Percentiles rank a stretch among this genome's conserved stretches.
These are phyloP conservation scores for Poecilia latipinna DNA, from an alignment of 2,113 vertebrate species.

Conservation along the genomic window DNA sequence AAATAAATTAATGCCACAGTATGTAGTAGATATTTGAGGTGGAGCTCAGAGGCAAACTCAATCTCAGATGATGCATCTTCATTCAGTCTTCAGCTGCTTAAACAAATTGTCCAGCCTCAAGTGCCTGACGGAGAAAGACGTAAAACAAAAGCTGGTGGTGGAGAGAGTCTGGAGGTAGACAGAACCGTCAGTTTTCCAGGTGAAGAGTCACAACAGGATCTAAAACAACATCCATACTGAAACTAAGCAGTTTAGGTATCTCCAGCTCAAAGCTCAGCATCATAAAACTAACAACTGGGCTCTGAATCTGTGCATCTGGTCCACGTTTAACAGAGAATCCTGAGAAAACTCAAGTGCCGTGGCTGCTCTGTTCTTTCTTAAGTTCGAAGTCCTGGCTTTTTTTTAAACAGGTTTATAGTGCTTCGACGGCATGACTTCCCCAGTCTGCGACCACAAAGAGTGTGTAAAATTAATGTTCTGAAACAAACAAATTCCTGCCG, in stretches of 20 bases:
- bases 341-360: slow-evolving; percentile 67
- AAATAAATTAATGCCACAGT: slow-evolving; percentile 58
- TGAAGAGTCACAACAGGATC: slow-evolving; percentile 43
- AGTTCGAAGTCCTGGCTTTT: slow-evolving; percentile 67
- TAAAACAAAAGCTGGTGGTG: slow-evolving; percentile 68
- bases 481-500: slow-evolving; percentile 76
- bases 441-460: slow-evolving; percentile 76
- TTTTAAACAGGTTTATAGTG: slow-evolving; percentile 74
- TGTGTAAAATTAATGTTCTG: slow-evolving; percentile 81
- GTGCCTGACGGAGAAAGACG: slow-evolving; percentile 63
- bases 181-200: slow-evolving; percentile 54
- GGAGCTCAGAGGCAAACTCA: slow-evolving; percentile 64
- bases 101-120: slow-evolving; percentile 76
- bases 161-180: slow-evolving; percentile 56
- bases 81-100: slow-evolving; percentile 77
- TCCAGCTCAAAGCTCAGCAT: slow-evolving; percentile 61
- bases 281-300: slow-evolving; percentile 75
- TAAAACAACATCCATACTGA: slow-evolving; percentile 48
- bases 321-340: slow-evolving; percentile 44
- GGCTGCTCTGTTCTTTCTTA: slow-evolving; percentile 69
- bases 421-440: slow-evolving; percentile 77
- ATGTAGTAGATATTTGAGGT: slow-evolving; percentile 42
- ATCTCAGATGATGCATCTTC: slow-evolving; percentile 64
- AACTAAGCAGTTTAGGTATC: slow-evolving; percentile 59
- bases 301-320: slow-evolving; percentile 69